Evolutionary conservation across 2,888 invertebrate genomes (phyloP).

Genomic region (Neoitamus cyanurus): DNA sequence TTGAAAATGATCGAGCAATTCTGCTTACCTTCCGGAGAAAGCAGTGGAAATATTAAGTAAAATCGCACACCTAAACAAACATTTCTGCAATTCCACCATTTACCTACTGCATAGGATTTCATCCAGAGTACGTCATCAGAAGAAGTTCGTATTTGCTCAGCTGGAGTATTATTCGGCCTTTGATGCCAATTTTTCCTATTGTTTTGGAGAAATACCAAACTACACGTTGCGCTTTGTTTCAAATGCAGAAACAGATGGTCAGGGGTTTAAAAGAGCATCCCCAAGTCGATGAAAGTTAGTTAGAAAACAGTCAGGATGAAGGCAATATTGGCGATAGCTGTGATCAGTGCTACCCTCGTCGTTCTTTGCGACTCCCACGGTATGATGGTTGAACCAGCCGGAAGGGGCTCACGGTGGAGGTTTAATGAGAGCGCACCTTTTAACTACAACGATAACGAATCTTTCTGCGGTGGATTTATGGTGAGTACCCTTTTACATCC

Average conservation of each 20-base stretch:
- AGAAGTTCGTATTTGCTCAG: not conserved
- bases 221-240: not conserved
- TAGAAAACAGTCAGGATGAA: not conserved
- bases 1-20: too few species aligned
- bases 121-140: not conserved
- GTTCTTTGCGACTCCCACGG: slow-evolving; percentile 18
- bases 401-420: slow-evolving; percentile 3
- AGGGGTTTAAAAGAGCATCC: not conserved
- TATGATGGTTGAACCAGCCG: slow-evolving; percentile 10
- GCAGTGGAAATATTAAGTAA: too few species aligned
- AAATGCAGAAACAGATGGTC: not conserved
- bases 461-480: slow-evolving; percentile 15
- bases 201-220: not conserved
- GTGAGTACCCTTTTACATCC: not conserved
- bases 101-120: not conserved
- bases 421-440: not conserved
- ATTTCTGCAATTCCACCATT: too few species aligned
- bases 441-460: slow-evolving; percentile 17
- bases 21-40: too few species aligned
- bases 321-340: not conserved
- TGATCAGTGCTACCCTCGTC: not conserved
- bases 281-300: not conserved
- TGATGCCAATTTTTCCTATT: not conserved
- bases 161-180: not conserved
- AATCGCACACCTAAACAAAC: too few species aligned